phyloP scores from a whole-genome alignment of 2,797 vertebrate genomes.

The Gila robusta region DNA sequence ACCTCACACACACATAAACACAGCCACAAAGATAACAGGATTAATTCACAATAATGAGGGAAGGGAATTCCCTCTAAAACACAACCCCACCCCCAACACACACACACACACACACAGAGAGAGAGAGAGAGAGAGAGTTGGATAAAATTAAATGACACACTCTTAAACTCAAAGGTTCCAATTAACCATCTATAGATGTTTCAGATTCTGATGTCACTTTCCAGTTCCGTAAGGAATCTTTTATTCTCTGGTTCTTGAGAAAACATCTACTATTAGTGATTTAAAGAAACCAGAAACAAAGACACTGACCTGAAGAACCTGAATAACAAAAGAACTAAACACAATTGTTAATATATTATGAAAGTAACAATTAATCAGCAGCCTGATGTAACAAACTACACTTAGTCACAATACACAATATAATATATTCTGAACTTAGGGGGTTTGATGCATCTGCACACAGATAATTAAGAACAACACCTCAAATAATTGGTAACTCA shows the following conservation, averaged over 20 bases:
- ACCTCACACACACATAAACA: slow-evolving; percentile 39
- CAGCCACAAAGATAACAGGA: slow-evolving; percentile 9
- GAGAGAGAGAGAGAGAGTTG: no score
- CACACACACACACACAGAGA: background rate
- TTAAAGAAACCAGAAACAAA: background rate
- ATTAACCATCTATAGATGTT: no score
- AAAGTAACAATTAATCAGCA: background rate
- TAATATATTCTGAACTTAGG: background rate
- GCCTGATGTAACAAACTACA: background rate
- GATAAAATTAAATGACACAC: background rate
- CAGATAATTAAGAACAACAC: background rate
- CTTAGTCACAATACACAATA: background rate
- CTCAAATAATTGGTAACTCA: background rate
- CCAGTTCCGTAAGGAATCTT: background rate
- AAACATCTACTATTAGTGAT: background rate
- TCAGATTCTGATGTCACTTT: background rate
- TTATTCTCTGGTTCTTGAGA: background rate
- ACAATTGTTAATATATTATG: background rate
- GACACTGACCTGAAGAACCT: background rate
- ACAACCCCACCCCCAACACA: background rate
- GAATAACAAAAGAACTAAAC: background rate
- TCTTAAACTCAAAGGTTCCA: slow-evolving; percentile 1
- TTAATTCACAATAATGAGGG: background rate
- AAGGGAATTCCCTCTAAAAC: slow-evolving; percentile 9
- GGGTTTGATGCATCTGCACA: background rate